Conservation (phyloP, 2,888 invertebrate genomes). For the Erannis defoliaria region DNA sequence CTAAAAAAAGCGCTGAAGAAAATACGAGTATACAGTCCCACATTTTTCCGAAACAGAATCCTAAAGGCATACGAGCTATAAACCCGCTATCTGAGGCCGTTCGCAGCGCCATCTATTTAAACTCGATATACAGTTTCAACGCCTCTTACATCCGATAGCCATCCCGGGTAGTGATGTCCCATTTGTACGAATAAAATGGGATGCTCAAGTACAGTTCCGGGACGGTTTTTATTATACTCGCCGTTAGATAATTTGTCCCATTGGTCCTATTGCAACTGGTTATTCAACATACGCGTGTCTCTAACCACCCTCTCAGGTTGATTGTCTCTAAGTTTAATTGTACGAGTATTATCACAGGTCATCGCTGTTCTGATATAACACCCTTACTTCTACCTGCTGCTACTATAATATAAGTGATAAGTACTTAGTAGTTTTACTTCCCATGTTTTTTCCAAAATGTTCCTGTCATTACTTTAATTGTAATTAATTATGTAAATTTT, state of each 20-base stretch:
- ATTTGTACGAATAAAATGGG: neutral
- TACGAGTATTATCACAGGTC: too few relatives aligned
- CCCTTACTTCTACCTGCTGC: too few relatives aligned
- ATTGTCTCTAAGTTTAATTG: too few relatives aligned
- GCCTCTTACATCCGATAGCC: constrained; percentile 35
- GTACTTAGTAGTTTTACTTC: too few relatives aligned
- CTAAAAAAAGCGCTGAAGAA: neutral
- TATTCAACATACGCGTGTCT: too few relatives aligned
- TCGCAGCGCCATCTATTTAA: constrained; percentile 34
- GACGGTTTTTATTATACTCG: neutral
- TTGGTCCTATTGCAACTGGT: neutral
- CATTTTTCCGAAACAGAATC: constrained; percentile 1
- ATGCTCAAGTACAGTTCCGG: too few relatives aligned
- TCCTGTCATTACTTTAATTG: too few relatives aligned
- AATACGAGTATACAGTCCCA: constrained; percentile 1
- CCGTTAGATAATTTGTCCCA: neutral
- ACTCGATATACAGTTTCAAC: constrained; percentile 38
- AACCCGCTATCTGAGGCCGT: constrained; percentile 25
- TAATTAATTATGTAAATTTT: too few relatives aligned
- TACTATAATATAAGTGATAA: too few relatives aligned
- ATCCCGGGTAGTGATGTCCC: constrained; percentile 24
- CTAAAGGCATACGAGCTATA: constrained; percentile 23
- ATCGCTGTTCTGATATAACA: too few relatives aligned
- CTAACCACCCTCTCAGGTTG: too few relatives aligned
- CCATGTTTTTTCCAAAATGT: too few relatives aligned